Evolutionary conservation across 2,797 vertebrate genomes (phyloP).

Genomic region (Mormyrus proboscirostris): DNA sequence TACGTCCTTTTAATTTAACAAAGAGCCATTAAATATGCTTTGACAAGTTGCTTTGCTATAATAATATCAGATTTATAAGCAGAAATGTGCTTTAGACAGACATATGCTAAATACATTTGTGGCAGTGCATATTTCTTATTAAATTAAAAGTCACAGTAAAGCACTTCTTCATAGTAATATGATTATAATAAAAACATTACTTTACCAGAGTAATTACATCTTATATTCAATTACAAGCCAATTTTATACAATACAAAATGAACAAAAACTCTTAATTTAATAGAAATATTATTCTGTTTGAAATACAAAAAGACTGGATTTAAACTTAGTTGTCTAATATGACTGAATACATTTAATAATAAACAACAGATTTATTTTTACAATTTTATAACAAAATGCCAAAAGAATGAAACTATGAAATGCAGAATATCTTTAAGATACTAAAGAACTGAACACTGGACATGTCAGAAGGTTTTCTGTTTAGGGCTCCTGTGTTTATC

Average conservation of each 20-base stretch:
- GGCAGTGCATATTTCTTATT: conserved; percentile 35
- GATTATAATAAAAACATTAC: not conserved
- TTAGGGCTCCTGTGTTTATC: not conserved
- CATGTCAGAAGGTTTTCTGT: not conserved
- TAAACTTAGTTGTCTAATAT: not conserved
- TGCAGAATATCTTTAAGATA: not conserved
- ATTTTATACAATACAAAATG: not conserved
- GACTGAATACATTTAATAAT: not conserved
- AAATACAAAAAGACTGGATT: not conserved
- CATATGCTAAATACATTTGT: conserved; percentile 57
- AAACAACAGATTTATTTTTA: not conserved
- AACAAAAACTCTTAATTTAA: not conserved
- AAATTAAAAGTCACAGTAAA: not conserved
- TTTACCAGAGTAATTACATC: not conserved
- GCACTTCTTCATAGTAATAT: not conserved
- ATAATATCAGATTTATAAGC: conserved; percentile 88
- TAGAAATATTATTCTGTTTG: not conserved
- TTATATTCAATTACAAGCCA: not conserved
- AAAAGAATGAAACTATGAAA: not conserved
- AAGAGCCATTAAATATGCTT: not conserved
- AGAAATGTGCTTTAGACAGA: conserved; percentile 68
- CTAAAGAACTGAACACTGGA: not conserved
- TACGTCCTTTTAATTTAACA: not conserved
- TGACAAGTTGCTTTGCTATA: conserved; percentile 21
- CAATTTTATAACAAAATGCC: not conserved